Percentiles rank a stretch among this genome's conserved stretches.
Conservation (phyloP, 2,888 invertebrate species). For the Hedya salicella region DNA sequence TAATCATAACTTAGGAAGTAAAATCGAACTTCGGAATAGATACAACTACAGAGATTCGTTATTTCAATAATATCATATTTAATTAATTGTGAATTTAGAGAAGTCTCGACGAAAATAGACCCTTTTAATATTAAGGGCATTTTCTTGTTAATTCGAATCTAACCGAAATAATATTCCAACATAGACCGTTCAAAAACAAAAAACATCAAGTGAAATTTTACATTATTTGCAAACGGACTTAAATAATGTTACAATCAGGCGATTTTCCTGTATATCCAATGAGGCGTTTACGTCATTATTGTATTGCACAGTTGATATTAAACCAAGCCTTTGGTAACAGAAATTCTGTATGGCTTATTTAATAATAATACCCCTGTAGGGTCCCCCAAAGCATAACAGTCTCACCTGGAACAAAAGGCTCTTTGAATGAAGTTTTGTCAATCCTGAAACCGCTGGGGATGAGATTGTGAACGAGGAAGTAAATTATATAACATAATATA, state of each 20-base stretch:
- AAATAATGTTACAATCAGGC: neutral
- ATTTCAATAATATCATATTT: neutral
- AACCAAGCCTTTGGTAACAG: conserved; percentile 20
- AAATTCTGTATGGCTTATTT: conserved; percentile 36
- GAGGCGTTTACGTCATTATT: neutral
- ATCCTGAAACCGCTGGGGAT: conserved; percentile 57
- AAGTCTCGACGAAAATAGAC: neutral
- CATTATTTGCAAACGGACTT: neutral
- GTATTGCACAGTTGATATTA: conserved; percentile 1
- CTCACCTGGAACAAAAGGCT: conserved; percentile 74
- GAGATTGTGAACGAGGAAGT: neutral
- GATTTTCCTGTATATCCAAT: neutral
- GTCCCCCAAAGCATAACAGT: conserved; percentile 57
- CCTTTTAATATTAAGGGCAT: neutral
- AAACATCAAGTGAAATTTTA: neutral
- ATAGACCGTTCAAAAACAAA: neutral
- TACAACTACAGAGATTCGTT: neutral
- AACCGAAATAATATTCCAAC: conserved; percentile 23
- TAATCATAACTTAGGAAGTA: too few relatives aligned
- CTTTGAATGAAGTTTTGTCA: conserved; percentile 61
- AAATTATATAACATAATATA: conserved; percentile 7
- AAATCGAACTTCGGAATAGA: neutral
- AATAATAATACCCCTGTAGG: conserved; percentile 29
- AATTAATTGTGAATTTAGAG: neutral
- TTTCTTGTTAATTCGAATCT: conserved; percentile 25